A percentile compares a stretch with the other conserved stretches of the same genome.
Conservation (phyloP, 1,140 invertebrate species). For the Temnothorax curvispinosus region DNA sequence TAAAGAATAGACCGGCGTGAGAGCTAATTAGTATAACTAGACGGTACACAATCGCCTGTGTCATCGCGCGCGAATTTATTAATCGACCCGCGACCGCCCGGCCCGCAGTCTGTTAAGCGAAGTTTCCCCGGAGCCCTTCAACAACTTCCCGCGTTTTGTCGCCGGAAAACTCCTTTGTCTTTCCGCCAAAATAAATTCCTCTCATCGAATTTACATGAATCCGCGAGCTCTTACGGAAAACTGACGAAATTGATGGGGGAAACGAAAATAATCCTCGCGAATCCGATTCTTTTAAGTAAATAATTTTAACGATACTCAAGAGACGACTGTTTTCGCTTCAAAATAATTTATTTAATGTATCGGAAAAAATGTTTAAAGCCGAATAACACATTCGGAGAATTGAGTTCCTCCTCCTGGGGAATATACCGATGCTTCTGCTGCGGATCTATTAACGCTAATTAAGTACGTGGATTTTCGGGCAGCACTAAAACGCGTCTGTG, state of each 20-base stretch:
- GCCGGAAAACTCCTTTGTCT: slow-evolving; percentile 3
- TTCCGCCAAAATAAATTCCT: neutral
- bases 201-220: neutral
- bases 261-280: neutral
- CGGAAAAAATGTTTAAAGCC: neutral
- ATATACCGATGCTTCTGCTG: neutral
- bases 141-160: slow-evolving; percentile 1
- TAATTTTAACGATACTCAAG: neutral
- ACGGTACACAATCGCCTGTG: slow-evolving; percentile 44
- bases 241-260: neutral
- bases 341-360: neutral
- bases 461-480: slow-evolving; percentile 47
- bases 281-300: neutral
- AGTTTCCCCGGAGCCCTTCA: slow-evolving; percentile 1
- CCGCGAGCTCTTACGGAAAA: neutral
- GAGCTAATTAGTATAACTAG: slow-evolving; percentile 57
- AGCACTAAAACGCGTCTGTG: slow-evolving; percentile 36
- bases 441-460: slow-evolving; percentile 57
- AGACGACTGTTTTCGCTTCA: neutral
- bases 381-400: neutral
- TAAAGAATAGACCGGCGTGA: slow-evolving; percentile 29
- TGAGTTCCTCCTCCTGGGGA: neutral
- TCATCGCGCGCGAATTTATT: slow-evolving; percentile 45
- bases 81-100: slow-evolving; percentile 1
- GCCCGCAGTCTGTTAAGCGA: slow-evolving; percentile 27